phyloP scores from a whole-genome alignment of 2,797 vertebrate genomes.

The Sebastes diploproa region DNA sequence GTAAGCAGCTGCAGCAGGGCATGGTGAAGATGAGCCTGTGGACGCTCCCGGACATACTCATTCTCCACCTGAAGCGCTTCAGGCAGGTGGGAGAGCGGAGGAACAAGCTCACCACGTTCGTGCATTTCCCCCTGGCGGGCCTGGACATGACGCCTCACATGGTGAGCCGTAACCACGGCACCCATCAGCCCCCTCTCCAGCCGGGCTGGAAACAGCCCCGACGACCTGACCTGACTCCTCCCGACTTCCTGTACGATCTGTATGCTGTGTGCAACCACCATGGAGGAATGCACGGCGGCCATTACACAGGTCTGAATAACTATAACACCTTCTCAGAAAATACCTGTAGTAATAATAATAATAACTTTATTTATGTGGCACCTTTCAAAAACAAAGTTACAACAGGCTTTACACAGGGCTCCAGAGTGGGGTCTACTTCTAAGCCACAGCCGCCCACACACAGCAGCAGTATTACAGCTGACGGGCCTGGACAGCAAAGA shows the following conservation, averaged over 20 bases:
- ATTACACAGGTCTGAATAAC: constrained; percentile 89
- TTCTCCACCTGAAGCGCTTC: constrained; percentile 93
- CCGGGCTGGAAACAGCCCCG: constrained; percentile 78
- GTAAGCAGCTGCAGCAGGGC: constrained; percentile 89
- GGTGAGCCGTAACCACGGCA: constrained; percentile 80
- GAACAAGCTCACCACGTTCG: constrained; percentile 93
- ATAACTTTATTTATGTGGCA: too few relatives aligned
- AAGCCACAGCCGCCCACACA: too few relatives aligned
- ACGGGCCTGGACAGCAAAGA: neutral
- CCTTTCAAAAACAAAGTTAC: too few relatives aligned
- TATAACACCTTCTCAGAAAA: neutral
- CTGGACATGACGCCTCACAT: constrained; percentile 94
- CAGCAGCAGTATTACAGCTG: neutral
- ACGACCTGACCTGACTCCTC: constrained; percentile 68
- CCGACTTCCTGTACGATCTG: constrained; percentile 90
- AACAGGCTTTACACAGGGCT: too few relatives aligned
- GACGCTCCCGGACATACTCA: constrained; percentile 93
- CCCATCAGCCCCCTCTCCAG: constrained; percentile 43
- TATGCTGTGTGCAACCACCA: constrained; percentile 98
- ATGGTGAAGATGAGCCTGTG: constrained; percentile 92
- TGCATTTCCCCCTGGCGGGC: constrained; percentile 87
- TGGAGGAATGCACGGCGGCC: constrained; percentile 94
- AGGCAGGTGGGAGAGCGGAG: constrained; percentile 86
- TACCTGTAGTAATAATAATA: neutral
- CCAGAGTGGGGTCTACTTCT: too few relatives aligned